Base-by-base conservation (phyloP, 2,888 invertebrate genomes). In the Ennomos fuscantarius region DNA sequence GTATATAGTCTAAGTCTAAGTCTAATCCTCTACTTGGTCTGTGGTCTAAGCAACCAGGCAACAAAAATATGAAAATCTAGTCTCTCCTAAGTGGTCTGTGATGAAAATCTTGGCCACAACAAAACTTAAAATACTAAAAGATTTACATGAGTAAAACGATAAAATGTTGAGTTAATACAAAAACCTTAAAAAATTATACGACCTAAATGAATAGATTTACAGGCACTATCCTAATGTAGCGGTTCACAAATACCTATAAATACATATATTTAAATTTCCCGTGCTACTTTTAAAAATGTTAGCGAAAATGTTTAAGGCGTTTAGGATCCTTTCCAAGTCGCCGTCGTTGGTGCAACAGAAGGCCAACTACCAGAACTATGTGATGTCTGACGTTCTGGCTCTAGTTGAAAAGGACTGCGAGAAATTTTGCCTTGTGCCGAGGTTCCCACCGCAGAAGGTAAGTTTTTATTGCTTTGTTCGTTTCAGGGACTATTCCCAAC, bases 401-500 rank as follows among this genome's bases (percentile, higher is more conserved):
- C 74, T 79, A 47, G 55, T 91, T 1, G 89, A 91, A 53, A 70
- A 47, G 44, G 70, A 84, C 0, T 91, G 89, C 54, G 82, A 89
- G 43, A 76, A 60, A 35, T 82, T 60, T 55, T 88, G 87, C 35
- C 68, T 70, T 8, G 76, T 78, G 2, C 89, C 89, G 0, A 72
- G 84, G 39, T 66, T 80, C 32, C 84, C 85, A 1, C 71, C 76
- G 3, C 82, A 74, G 61, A 91, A 91, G 87, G 90, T 89, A 62
- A 37, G 56, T 9, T 35, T 24, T 24, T 24, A 24, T 24, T 24
- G 6, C 6, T 24, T 6, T 1, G 24, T 24, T 0, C 6, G 24
- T 24, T 6, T 24, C 2, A 24, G 6, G 2, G 24, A 24, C 6
- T 24, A 24, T 1, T 24, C 24, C 24, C 24, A 24, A 24, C 24